Evolutionary conservation across 2,888 invertebrate species (phyloP).

Genomic region (Leucoma salicis): DNA sequence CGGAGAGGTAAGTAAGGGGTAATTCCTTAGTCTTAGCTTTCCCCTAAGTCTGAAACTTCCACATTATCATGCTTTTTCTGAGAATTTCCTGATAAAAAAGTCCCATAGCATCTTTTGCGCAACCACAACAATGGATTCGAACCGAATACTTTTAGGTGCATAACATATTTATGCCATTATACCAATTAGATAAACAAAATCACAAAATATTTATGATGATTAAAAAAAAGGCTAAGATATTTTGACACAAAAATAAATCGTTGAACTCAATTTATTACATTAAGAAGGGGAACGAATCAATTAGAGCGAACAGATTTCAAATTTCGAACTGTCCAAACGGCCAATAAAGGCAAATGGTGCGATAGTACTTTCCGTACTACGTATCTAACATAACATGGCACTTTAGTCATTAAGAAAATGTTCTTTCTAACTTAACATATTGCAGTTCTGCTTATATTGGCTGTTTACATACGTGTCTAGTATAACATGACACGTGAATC

Average conservation of each 20-base stretch:
- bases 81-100: no score
- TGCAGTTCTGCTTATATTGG: slow-evolving; percentile 4
- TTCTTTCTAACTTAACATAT: slow-evolving; percentile 12
- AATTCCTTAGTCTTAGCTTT: no score
- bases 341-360: slow-evolving; percentile 73
- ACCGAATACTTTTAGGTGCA: no score
- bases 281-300: slow-evolving; percentile 60
- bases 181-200: neutral
- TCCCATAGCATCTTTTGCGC: no score
- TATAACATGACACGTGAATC: slow-evolving; percentile 9
- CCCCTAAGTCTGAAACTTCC: no score
- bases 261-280: slow-evolving; percentile 49
- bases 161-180: no score
- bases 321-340: slow-evolving; percentile 65
- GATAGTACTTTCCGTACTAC: slow-evolving; percentile 52
- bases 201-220: no score
- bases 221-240: slow-evolving; percentile 18
- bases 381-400: slow-evolving; percentile 46
- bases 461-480: slow-evolving; percentile 3
- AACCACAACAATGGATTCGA: no score
- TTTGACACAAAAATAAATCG: slow-evolving; percentile 30
- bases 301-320: slow-evolving; percentile 63
- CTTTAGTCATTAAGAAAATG: slow-evolving; percentile 19
- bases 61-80: no score
- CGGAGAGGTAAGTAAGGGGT: no score